Evolutionary conservation across 2,888 invertebrate genomes (phyloP), one percentile per base, ranked within the genome.

Genomic region (Falcaria lacertinaria): DNA sequence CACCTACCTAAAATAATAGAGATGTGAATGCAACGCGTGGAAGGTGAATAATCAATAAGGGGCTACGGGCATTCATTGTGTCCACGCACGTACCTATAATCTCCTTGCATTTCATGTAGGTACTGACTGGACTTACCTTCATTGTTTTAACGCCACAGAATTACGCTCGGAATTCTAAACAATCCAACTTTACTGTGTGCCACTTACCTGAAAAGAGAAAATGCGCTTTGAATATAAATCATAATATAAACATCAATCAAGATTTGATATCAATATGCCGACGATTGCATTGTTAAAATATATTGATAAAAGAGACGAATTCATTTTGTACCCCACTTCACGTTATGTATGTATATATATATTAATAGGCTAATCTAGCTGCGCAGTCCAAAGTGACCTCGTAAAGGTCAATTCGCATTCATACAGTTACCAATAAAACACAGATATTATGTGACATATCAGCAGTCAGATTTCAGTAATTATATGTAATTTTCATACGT

Each of bases 121-220:
- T n/a, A n/a, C 52, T 50, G 42, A 58, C 56, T 45, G 45, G 55
- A 50, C 53, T 50, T 38, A 51, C 54, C 50, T 45, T 55, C 68
- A 70, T 74, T 74, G 71, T 73, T 71, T 50, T 54, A 57, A 59
- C 56, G 54, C 55, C 48, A 48, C 53, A 52, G 64, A 64, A 68
- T 62, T 55, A 48, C 48, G 50, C 47, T 14, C 49, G 48, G 55
- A 62, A 65, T 74, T 74, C 71, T 64, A 75, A 76, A 76, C 71
- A 78, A 48, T 49, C 56, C 56, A 60, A 64, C 71, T 76, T 71
- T 66, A 73, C 71, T 71, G 68, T 60, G 57, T 51, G 52, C 62
- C 64, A 80, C 84, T 86, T 86, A 87, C 86, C 86, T 86, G 80
- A 69, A 83, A 81, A 55, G 49, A 72, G 36, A 67, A 75, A 67